phyloP scores from a whole-genome alignment of 2,113 vertebrate species.

The Rhynchomys soricoides region DNA sequence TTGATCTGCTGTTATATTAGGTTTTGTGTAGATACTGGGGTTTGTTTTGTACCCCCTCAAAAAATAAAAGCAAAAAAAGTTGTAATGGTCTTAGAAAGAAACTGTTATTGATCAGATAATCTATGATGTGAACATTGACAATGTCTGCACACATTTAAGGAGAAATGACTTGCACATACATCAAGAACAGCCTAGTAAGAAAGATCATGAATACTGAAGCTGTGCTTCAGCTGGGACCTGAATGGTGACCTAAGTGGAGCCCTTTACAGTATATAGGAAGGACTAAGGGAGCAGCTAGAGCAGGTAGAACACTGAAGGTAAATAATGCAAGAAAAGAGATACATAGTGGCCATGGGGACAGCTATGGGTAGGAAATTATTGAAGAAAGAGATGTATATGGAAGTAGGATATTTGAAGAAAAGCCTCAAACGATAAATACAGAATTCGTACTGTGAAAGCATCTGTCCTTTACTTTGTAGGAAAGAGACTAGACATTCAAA shows the following conservation, averaged over 20 bases:
- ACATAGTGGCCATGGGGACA: background rate
- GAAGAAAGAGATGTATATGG: background rate
- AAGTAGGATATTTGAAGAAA: background rate
- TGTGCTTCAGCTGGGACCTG: background rate
- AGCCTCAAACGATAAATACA: background rate
- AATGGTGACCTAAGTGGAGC: background rate
- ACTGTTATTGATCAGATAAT: slow-evolving; percentile 4
- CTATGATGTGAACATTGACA: background rate
- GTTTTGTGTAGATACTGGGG: background rate
- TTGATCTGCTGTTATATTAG: background rate
- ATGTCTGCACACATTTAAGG: background rate
- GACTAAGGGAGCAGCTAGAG: background rate
- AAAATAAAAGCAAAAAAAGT: background rate
- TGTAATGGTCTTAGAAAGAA: background rate
- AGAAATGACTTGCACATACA: background rate
- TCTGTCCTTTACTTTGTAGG: background rate
- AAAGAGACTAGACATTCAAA: background rate
- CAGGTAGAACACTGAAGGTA: background rate
- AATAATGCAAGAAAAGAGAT: background rate
- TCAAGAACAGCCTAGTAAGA: background rate
- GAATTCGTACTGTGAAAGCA: background rate
- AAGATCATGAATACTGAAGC: background rate
- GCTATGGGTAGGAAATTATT: background rate
- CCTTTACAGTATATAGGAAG: background rate
- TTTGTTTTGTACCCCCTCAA: background rate